Evolutionary conservation across 2,113 vertebrate genomes (phyloP), one percentile per base, ranked within the genome.

Genomic region (Callipepla californica): DNA sequence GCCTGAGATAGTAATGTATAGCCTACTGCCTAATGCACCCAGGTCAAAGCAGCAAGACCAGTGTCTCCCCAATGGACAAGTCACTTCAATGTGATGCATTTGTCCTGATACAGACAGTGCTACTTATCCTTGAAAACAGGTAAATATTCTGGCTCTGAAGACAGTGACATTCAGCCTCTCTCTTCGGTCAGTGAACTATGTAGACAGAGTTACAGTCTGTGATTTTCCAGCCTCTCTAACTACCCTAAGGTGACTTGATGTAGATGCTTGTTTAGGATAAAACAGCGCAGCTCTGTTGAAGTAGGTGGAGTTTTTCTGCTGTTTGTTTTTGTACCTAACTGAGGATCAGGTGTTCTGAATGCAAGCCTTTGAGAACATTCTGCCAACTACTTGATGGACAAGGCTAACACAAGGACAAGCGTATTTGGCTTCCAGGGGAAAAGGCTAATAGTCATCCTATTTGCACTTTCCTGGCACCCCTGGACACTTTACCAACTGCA

Each of bases 341-440:
- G 87, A 80, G 79, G 72, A 89, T 87, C 74, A 67, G 34, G 25
- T 87, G 50, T 82, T 82, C 50, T 80, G 28, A 63, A 38, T 62
- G 19, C 20, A 86, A 91, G 65, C 20, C 32, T 66, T 48, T 51
- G 48, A 70, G 63, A 89, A 13, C 11, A 7, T 61, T 85, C 42
- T 82, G 74, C 34, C 58, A 70, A 50, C 66, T 40, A 45, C 32
- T 8, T 50, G 67, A 95, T 28, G 42, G 85, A 85, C 82, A 91
- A 51, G 48, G 34, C 45, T 85, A 87, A 70, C 26, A 32, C 40
- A 77, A 85, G 59, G 62, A 81, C 0, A 0, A 93, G 5, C 8
- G 11, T 36, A 40, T 75, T 48, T 82, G 34, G 18, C 67, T 96
- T 89, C 25, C 13, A 90, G 66, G n/a, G 28, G 34, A 80, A 90